Conservation (phyloP, 2,888 invertebrate species). For the Parthenolecanium corni region DNA sequence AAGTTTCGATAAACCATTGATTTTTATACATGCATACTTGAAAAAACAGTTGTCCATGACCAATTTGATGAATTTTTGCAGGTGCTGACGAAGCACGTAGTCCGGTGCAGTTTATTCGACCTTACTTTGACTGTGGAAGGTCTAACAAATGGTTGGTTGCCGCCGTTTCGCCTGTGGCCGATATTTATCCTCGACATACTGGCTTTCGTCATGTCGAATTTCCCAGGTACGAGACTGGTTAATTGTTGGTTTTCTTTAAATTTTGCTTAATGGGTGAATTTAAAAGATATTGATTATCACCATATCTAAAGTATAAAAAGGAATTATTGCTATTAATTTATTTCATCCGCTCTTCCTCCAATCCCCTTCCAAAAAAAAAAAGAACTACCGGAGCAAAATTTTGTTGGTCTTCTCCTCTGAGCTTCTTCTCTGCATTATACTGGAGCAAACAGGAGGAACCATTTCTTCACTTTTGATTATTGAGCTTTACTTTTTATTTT, state of each 20-base stretch:
- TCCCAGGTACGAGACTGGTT: slow-evolving; percentile 58
- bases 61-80: slow-evolving; percentile 33
- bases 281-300: too few relatives aligned
- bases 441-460: too few relatives aligned
- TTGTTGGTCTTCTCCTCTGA: too few relatives aligned
- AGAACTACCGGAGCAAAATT: too few relatives aligned
- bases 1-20: not conserved
- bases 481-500: too few relatives aligned
- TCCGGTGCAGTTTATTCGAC: slow-evolving; percentile 85
- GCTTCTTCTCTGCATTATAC: too few relatives aligned
- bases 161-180: slow-evolving; percentile 87
- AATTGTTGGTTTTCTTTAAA: not conserved
- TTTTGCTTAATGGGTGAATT: not conserved
- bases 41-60: not conserved
- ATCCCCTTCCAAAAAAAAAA: too few relatives aligned
- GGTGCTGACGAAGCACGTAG: slow-evolving; percentile 80
- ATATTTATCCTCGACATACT: slow-evolving; percentile 87
- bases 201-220: slow-evolving; percentile 86
- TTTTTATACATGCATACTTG: not conserved
- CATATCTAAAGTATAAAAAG: too few relatives aligned
- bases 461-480: too few relatives aligned
- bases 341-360: too few relatives aligned
- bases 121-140: slow-evolving; percentile 92
- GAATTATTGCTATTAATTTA: too few relatives aligned
- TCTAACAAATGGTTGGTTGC: slow-evolving; percentile 93